Evolutionary conservation across 2,888 invertebrate species (phyloP).

Genomic region (Lapara coniferarum): DNA sequence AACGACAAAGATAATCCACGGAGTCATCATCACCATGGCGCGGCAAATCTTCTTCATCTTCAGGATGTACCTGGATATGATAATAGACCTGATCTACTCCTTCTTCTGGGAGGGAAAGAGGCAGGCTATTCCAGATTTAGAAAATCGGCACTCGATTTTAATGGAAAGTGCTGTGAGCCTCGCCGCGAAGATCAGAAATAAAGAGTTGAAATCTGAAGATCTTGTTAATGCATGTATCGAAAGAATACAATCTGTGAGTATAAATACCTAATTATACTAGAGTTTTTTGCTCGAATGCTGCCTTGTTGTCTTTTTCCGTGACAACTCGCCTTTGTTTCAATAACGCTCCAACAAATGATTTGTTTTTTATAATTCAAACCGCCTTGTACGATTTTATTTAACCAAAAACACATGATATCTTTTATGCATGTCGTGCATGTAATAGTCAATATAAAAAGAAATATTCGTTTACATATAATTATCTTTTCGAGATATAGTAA

Average conservation of each 20-base stretch:
- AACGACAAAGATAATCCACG: conserved; percentile 63
- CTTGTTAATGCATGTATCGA: conserved; percentile 90
- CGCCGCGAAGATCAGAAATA: conserved; percentile 86
- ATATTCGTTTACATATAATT: no score
- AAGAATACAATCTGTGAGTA: conserved; percentile 87
- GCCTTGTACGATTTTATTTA: no score
- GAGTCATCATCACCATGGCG: conserved; percentile 61
- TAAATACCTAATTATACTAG: neutral
- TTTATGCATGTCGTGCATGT: no score
- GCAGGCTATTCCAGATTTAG: conserved; percentile 62
- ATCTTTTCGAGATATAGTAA: no score
- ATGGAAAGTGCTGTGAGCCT: conserved; percentile 86
- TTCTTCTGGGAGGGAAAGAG: conserved; percentile 62
- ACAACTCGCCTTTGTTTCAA: no score
- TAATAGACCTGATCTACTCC: conserved; percentile 65
- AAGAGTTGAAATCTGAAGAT: conserved; percentile 86
- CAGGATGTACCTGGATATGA: conserved; percentile 61
- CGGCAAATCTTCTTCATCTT: conserved; percentile 61
- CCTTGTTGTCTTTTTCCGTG: no score
- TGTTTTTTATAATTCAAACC: no score
- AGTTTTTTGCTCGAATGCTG: neutral
- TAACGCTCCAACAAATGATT: no score
- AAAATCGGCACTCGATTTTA: conserved; percentile 61
- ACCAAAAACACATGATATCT: no score
- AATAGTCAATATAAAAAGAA: no score